phyloP scores from a whole-genome alignment of 2,797 vertebrate species.

The Sebastes glaucus region DNA sequence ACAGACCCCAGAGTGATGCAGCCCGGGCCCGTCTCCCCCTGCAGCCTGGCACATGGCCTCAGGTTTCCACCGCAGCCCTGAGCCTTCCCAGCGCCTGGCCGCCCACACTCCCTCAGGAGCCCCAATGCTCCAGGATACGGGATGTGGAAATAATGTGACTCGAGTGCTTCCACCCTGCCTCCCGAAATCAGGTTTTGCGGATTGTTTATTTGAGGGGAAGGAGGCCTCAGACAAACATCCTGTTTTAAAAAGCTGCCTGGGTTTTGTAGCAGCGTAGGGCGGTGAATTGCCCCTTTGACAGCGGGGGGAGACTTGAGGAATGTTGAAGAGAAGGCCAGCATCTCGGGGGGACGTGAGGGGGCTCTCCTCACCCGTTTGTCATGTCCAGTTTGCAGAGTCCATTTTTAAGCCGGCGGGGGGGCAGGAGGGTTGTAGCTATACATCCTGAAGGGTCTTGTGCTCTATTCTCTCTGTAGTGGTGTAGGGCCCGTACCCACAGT shows the following conservation, averaged over 20 bases:
- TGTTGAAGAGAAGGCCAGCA: slow-evolving; percentile 83
- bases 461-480: slow-evolving; percentile 57
- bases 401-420: slow-evolving; percentile 49
- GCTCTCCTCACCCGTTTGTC: slow-evolving; percentile 72
- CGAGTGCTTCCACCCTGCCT: slow-evolving; percentile 86
- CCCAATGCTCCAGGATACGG: slow-evolving; percentile 79
- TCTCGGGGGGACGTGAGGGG: slow-evolving; percentile 67
- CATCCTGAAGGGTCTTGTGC: slow-evolving; percentile 72
- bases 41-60: slow-evolving; percentile 79
- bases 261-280: slow-evolving; percentile 79
- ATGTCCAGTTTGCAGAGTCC: slow-evolving; percentile 67
- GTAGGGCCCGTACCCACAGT: slow-evolving; percentile 65
- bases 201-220: slow-evolving; percentile 95
- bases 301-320: slow-evolving; percentile 73
- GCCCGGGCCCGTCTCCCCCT: slow-evolving; percentile 59
- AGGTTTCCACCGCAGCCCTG: slow-evolving; percentile 82
- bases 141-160: slow-evolving; percentile 85
- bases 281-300: slow-evolving; percentile 83
- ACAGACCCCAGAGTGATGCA: slow-evolving; percentile 57
- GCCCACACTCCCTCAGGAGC: slow-evolving; percentile 69
- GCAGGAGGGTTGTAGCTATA: slow-evolving; percentile 45
- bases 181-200: slow-evolving; percentile 87
- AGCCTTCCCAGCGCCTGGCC: slow-evolving; percentile 74
- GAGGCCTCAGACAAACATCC: slow-evolving; percentile 93
- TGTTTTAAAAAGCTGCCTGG: slow-evolving; percentile 88